These are phyloP conservation scores for Xestia sexstrigata DNA, from an alignment of 2,888 invertebrate species.

Conservation along the genomic window DNA sequence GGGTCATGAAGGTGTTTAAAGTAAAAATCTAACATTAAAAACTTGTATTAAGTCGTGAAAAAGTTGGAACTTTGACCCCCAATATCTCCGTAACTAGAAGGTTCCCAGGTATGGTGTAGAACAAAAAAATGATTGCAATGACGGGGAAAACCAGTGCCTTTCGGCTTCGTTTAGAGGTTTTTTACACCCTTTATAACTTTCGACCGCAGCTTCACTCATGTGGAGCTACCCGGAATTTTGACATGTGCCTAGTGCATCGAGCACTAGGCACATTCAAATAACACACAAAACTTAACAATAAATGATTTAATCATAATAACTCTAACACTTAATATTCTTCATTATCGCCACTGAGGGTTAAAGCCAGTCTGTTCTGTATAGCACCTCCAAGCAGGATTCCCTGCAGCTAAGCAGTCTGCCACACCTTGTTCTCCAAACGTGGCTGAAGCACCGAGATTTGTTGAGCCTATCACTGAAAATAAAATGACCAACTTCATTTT, in stretches of 20 bases:
- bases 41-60: too few relatives aligned
- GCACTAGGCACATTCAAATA: not conserved
- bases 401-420: slow-evolving; percentile 70
- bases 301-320: slow-evolving; percentile 26
- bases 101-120: too few relatives aligned
- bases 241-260: too few relatives aligned
- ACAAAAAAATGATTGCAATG: too few relatives aligned
- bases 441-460: slow-evolving; percentile 67
- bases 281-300: not conserved
- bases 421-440: slow-evolving; percentile 72
- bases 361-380: slow-evolving; percentile 73
- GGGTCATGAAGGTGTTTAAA: too few relatives aligned
- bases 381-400: slow-evolving; percentile 72
- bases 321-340: not conserved
- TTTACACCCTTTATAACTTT: too few relatives aligned
- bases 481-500: not conserved
- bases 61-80: too few relatives aligned
- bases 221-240: not conserved
- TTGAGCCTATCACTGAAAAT: slow-evolving; percentile 73
- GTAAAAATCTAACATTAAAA: too few relatives aligned
- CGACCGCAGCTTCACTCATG: too few relatives aligned
- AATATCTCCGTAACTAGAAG: too few relatives aligned
- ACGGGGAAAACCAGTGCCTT: too few relatives aligned
- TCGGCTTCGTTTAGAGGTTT: too few relatives aligned
- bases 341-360: slow-evolving; percentile 72